Evolutionary conservation across 2,113 vertebrate species (phyloP).

Genomic region (Mionectes macconnelli): DNA sequence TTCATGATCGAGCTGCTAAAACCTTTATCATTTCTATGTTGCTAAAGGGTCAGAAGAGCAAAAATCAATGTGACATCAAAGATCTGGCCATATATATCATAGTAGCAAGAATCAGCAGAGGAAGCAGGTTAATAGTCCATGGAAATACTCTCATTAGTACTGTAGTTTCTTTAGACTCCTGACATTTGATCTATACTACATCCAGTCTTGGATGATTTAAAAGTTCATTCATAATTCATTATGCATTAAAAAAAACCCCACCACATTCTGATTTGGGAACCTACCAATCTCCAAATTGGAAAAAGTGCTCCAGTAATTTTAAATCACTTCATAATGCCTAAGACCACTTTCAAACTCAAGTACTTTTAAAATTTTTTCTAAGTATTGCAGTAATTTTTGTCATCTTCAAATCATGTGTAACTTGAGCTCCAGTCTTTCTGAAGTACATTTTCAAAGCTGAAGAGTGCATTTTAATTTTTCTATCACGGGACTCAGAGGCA

Average conservation of each 20-base stretch:
- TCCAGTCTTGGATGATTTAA: background rate
- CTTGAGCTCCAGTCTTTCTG: background rate
- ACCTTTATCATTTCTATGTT: background rate
- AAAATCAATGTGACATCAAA: background rate
- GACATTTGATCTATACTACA: background rate
- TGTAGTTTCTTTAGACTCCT: background rate
- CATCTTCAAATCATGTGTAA: background rate
- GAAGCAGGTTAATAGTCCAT: background rate
- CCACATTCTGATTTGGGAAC: background rate
- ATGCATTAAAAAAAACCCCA: background rate
- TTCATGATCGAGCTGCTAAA: background rate
- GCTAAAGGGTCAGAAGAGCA: background rate
- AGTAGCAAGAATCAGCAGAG: background rate
- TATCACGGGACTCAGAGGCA: background rate
- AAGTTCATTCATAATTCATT: background rate
- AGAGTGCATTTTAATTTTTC: background rate
- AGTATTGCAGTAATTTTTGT: background rate
- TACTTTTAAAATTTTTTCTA: background rate
- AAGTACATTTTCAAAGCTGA: background rate
- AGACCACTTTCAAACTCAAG: background rate
- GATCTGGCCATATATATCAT: background rate
- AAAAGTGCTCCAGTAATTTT: background rate
- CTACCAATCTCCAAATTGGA: background rate
- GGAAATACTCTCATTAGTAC: background rate
- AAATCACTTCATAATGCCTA: background rate